Evolutionary conservation across 2,113 vertebrate species (phyloP).

Genomic region (Pollimyrus isidori): DNA sequence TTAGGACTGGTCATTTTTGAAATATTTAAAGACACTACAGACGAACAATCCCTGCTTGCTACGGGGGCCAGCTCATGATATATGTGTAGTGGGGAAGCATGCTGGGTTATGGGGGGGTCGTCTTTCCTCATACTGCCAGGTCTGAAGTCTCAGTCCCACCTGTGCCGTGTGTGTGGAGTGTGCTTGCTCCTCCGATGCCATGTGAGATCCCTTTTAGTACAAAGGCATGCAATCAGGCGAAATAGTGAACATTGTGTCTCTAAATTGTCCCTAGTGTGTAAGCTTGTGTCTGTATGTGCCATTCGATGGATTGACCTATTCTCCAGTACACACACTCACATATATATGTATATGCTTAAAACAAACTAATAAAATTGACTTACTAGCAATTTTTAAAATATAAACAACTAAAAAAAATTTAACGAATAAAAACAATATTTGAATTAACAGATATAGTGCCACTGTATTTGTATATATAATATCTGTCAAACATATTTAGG

Average conservation of each 20-base stretch:
- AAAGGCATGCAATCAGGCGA: not conserved
- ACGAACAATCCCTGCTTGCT: not conserved
- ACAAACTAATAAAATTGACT: not conserved
- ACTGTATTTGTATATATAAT: not conserved
- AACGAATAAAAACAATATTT: not conserved
- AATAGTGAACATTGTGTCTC: not conserved
- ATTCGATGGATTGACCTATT: not conserved
- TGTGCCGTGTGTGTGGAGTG: not conserved
- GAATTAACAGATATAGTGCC: not conserved
- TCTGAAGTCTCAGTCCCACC: not conserved
- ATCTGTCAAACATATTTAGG: not conserved
- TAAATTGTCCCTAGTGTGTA: not conserved
- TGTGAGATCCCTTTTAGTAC: not conserved
- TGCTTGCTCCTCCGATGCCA: not conserved
- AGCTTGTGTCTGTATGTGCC: not conserved
- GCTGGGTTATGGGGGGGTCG: not conserved
- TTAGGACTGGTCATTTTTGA: not conserved
- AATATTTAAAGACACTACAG: conserved; percentile 8
- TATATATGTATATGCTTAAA: not conserved
- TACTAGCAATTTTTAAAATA: not conserved
- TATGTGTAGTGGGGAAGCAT: not conserved
- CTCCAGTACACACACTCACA: not conserved
- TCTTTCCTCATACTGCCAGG: not conserved
- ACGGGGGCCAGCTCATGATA: not conserved
- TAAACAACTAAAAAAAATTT: not conserved